Evolutionary conservation across 2,113 vertebrate species (phyloP).

Genomic region (Paratilapia polleni): DNA sequence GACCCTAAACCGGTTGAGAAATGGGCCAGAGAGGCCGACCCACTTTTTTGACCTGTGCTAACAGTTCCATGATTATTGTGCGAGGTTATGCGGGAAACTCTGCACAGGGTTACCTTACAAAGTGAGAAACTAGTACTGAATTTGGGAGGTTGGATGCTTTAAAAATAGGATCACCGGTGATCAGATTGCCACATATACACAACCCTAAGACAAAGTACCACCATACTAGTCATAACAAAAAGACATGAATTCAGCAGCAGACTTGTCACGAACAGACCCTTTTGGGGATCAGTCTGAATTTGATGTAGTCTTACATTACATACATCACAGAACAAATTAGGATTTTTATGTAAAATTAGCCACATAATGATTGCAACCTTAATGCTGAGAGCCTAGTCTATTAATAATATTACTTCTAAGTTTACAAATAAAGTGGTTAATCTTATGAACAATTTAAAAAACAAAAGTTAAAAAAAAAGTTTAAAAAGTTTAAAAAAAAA

Average conservation of each 20-base stretch:
- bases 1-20: slow-evolving; percentile 44
- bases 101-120: background rate
- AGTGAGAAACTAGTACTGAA: background rate
- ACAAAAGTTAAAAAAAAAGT: no score
- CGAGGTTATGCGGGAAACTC: slow-evolving; percentile 34
- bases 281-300: background rate
- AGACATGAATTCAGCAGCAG: background rate
- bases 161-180: background rate
- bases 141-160: background rate
- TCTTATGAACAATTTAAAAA: no score
- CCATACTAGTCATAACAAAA: background rate
- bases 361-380: background rate
- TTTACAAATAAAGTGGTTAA: no score
- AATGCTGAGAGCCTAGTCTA: background rate
- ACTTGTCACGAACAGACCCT: background rate
- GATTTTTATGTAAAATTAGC: background rate
- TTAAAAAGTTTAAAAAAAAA: no score
- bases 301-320: background rate
- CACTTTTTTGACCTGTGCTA: slow-evolving; percentile 44
- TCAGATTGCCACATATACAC: background rate
- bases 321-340: no score
- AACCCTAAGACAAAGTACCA: background rate
- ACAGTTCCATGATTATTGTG: background rate
- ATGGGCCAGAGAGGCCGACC: slow-evolving; percentile 62
- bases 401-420: no score